Percentiles rank a stretch among this genome's conserved stretches.
Evolutionary conservation across 2,888 invertebrate species (phyloP).

Genomic region (Drepanosiphum platanoidis): DNA sequence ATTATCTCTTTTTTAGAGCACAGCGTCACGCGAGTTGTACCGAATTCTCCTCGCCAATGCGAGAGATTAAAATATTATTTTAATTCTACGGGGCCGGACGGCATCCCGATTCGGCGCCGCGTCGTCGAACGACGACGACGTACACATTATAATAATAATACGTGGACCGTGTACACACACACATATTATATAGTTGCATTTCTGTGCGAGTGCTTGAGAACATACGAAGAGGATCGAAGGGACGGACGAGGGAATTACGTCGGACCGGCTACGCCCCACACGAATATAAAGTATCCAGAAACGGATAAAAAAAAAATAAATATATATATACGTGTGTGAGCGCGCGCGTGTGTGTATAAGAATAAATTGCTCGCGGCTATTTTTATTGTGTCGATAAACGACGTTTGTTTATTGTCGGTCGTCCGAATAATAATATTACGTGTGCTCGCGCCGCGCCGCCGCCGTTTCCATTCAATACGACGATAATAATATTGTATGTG

Average conservation of each 20-base stretch:
- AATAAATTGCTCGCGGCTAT: not conserved
- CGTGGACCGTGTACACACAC: no score
- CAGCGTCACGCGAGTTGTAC: no score
- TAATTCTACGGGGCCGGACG: no score
- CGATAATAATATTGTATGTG: no score
- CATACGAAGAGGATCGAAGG: not conserved
- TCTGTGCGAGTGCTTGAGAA: not conserved
- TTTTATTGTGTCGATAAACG: conserved; percentile 20
- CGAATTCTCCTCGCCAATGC: no score
- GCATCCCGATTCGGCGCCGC: no score
- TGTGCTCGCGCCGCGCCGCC: not conserved
- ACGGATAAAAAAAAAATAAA: not conserved
- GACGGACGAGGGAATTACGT: not conserved
- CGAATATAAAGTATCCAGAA: not conserved
- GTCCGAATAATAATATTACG: not conserved
- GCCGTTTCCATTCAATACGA: not conserved
- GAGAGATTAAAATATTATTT: no score
- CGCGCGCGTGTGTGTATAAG: not conserved
- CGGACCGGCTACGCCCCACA: not conserved
- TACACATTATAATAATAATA: no score
- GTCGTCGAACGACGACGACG: no score
- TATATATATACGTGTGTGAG: no score
- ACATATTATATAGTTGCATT: not conserved
- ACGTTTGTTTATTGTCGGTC: conserved; percentile 7
- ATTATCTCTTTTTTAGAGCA: no score